phyloP scores from a whole-genome alignment of 2,113 vertebrate genomes.

The Fulmarus glacialis region DNA sequence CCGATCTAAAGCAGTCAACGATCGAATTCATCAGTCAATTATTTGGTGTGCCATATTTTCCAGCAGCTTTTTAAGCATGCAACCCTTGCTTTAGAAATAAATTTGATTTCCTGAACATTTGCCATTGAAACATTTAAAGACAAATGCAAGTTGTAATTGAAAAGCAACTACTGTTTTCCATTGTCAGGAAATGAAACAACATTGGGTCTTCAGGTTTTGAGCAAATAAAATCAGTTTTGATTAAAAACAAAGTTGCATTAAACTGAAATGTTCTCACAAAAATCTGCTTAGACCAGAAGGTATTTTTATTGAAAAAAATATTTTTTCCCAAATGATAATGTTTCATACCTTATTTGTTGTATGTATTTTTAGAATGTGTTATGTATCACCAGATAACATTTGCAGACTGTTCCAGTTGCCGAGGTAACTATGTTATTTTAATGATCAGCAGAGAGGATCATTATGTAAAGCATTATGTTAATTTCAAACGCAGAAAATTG shows the following conservation, averaged over 20 bases:
- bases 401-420: slow-evolving; percentile 63
- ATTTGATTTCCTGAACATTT: neutral
- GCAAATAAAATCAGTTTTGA: neutral
- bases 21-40: neutral
- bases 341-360: slow-evolving; percentile 45
- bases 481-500: slow-evolving; percentile 44
- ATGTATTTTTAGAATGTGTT: slow-evolving; percentile 58
- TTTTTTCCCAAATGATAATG: neutral
- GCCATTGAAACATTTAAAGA: neutral
- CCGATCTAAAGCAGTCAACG: neutral
- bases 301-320: neutral
- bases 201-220: neutral
- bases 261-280: neutral
- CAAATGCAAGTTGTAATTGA: neutral
- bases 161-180: neutral
- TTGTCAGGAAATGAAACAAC: neutral
- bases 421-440: slow-evolving; percentile 69
- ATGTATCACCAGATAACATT: slow-evolving; percentile 43
- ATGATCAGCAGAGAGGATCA: slow-evolving; percentile 44
- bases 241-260: neutral
- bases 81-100: neutral
- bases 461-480: slow-evolving; percentile 66
- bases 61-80: neutral
- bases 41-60: neutral
- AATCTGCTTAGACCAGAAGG: neutral